phyloP scores from a whole-genome alignment of 2,888 invertebrate genomes.

The Drosophila nr. medialis region DNA sequence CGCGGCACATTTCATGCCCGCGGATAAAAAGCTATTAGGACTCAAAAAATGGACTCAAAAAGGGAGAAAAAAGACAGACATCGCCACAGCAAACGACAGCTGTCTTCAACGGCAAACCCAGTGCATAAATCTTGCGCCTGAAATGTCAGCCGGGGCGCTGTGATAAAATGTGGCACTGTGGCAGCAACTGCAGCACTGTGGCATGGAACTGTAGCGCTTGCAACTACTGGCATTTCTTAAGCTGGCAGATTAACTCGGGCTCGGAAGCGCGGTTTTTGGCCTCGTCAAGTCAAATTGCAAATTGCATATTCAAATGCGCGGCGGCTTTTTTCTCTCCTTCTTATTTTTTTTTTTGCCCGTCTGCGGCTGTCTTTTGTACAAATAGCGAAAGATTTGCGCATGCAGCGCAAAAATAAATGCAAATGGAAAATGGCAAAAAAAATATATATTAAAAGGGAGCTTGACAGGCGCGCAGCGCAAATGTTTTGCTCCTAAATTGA shows the following conservation, averaged over 20 bases:
- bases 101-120: conserved; percentile 79
- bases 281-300: conserved; percentile 80
- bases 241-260: conserved; percentile 72
- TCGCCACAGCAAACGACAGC: conserved; percentile 70
- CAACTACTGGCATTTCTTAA: conserved; percentile 72
- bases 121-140: conserved; percentile 79
- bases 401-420: conserved; percentile 76
- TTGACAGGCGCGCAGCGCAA: conserved; percentile 62
- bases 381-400: conserved; percentile 77
- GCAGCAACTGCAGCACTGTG: conserved; percentile 33
- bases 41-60: conserved; percentile 35
- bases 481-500: conserved; percentile 74
- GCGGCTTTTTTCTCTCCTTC: conserved; percentile 55
- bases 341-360: conserved; percentile 28
- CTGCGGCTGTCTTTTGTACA: conserved; percentile 78
- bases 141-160: conserved; percentile 68
- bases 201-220: conserved; percentile 35
- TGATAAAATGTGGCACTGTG: conserved; percentile 76
- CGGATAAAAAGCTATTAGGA: conserved; percentile 76
- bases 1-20: conserved; percentile 75
- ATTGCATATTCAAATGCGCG: conserved; percentile 80
- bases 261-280: conserved; percentile 66
- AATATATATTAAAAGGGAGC: conserved; percentile 26
- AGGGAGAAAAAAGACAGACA: conserved; percentile 37
- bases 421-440: conserved; percentile 55